Base-by-base conservation (phyloP, 2,888 invertebrate genomes). In the Salticus scenicus region DNA sequence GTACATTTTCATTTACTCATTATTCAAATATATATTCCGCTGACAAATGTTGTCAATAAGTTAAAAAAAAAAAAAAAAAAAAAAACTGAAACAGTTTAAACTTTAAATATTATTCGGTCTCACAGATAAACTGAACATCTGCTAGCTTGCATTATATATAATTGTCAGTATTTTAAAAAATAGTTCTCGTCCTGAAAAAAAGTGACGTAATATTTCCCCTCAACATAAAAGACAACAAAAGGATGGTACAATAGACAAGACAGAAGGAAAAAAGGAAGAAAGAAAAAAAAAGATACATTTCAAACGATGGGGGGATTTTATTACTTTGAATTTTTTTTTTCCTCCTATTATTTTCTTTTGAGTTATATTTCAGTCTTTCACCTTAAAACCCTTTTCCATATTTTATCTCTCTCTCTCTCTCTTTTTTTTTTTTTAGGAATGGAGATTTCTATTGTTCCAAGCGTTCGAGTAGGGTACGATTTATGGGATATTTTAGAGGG, bases 251-350 rank as follows among this genome's bases (percentile, higher is more conserved):
- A 71, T 51, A 69, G 83, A 84, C 69, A 69, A 67, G 73, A 70
- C 66, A 74, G 57, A n/a, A n/a, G n/a, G n/a, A n/a, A n/a, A n/a
- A n/a, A n/a, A n/a, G n/a, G n/a, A n/a, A n/a, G n/a, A n/a, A n/a
- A n/a, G n/a, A n/a, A n/a, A 69, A 69, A 67, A 47, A 31, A 14
- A 57, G 57, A 57, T 24, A 57, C 57, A 57, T 57, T 57, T 57
- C 24, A 14, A 27, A 67, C 31, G 17, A 17, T 28, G 47, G 51
- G 67, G 51, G 27, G 51, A 42, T 84, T 84, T 84, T 84, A 84
- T 73, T 72, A 77, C 77, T 77, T 37, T 57, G 51, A 69, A 83
- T 51, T 27, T 24, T 73, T 77, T 84, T 84, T 84, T 77, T 67
- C 70, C n/a, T 77, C n/a, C 10, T 47, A 57, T 47, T 47, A 47